These are phyloP conservation scores for Nasonovia ribisnigri DNA, from an alignment of 2,888 invertebrate species.

Conservation along the genomic window DNA sequence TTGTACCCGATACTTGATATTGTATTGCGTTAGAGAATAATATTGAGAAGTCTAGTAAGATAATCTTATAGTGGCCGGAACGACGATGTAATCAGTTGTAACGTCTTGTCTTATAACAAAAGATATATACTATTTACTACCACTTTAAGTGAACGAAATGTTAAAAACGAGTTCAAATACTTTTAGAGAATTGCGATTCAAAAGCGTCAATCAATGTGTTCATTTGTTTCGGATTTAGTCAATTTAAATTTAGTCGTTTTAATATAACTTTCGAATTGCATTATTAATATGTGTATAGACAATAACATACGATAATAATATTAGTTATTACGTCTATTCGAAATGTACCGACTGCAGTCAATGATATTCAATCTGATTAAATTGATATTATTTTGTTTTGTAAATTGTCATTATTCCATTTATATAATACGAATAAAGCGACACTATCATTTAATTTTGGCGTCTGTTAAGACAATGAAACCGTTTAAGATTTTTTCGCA, in stretches of 20 bases:
- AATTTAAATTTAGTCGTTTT: neutral
- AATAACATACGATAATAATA: neutral
- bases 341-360: neutral
- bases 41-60: neutral
- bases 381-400: slow-evolving; percentile 1
- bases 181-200: neutral
- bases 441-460: neutral
- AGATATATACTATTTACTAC: neutral
- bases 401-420: neutral
- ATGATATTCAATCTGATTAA: slow-evolving; percentile 21
- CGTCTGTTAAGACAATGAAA: slow-evolving; percentile 40
- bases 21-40: neutral
- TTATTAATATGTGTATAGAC: neutral
- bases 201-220: neutral
- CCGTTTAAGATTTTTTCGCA: neutral
- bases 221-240: neutral
- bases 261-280: neutral
- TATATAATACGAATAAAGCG: neutral
- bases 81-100: neutral
- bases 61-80: neutral
- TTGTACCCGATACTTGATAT: neutral
- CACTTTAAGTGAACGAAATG: neutral
- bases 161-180: neutral
- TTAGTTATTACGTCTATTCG: neutral
- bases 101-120: neutral